Conservation (phyloP, 2,888 invertebrate species). For the Epistrophe grossulariae region DNA sequence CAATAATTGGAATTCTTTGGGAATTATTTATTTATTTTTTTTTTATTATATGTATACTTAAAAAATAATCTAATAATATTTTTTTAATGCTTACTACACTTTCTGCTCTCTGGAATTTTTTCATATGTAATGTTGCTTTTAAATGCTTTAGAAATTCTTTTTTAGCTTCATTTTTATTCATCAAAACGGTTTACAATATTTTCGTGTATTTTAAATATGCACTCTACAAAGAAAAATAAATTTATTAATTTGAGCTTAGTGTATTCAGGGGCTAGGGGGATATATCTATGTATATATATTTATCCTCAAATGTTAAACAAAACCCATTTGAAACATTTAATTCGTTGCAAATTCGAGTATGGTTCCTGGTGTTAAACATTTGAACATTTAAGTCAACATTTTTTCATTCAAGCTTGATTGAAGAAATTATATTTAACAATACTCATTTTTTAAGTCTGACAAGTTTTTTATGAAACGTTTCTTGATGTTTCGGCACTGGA, state of each 20-base stretch:
- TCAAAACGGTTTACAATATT: neutral
- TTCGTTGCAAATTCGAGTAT: too few species aligned
- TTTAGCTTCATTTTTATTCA: neutral
- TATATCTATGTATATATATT: too few species aligned
- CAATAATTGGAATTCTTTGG: constrained; percentile 24
- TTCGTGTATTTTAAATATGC: neutral
- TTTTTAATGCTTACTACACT: constrained; percentile 2
- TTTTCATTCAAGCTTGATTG: too few species aligned
- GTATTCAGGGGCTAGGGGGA: too few species aligned
- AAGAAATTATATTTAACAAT: too few species aligned
- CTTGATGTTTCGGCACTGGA: too few species aligned
- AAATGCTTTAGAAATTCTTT: neutral
- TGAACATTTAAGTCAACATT: too few species aligned
- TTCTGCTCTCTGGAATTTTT: neutral
- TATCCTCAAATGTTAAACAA: too few species aligned
- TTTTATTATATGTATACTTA: neutral
- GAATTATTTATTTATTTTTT: neutral
- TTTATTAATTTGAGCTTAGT: neutral
- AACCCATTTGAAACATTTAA: too few species aligned
- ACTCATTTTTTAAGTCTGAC: too few species aligned
- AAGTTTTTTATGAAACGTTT: too few species aligned
- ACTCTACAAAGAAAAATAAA: neutral
- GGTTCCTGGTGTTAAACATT: too few species aligned
- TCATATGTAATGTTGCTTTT: constrained; percentile 1
- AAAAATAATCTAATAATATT: neutral